These are phyloP conservation scores for Aspidapion aeneum DNA, from an alignment of 2,888 invertebrate species.

Conservation along the genomic window DNA sequence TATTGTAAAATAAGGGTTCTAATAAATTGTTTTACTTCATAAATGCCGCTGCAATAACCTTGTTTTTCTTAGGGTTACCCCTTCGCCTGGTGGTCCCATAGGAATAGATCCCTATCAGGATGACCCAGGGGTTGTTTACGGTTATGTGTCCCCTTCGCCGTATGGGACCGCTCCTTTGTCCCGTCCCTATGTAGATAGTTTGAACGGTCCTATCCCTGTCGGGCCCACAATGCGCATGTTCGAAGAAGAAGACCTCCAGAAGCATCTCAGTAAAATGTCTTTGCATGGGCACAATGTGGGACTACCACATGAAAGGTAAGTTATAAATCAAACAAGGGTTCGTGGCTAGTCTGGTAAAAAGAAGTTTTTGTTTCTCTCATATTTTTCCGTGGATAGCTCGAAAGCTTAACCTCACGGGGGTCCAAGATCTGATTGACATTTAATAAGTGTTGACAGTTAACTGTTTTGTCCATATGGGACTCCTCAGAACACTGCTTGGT, in stretches of 20 bases:
- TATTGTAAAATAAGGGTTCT: too few species aligned
- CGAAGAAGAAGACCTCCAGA: conserved; percentile 68
- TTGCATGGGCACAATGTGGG: conserved; percentile 46
- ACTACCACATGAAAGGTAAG: conserved; percentile 39
- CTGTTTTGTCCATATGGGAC: too few species aligned
- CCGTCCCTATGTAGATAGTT: conserved; percentile 53
- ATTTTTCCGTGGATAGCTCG: too few species aligned
- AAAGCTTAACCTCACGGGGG: too few species aligned
- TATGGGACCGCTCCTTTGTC: conserved; percentile 54
- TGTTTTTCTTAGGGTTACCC: conserved; percentile 54
- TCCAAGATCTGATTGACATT: too few species aligned
- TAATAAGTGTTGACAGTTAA: too few species aligned
- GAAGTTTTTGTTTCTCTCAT: too few species aligned
- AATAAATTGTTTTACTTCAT: too few species aligned
- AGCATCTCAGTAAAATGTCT: conserved; percentile 65
- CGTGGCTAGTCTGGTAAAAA: too few species aligned
- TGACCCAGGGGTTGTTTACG: conserved; percentile 60
- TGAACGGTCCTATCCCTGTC: conserved; percentile 50
- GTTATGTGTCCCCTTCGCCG: conserved; percentile 62
- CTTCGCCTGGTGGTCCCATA: conserved; percentile 58
- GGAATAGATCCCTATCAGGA: conserved; percentile 61
- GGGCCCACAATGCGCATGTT: conserved; percentile 57
- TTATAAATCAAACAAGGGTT: too few species aligned
- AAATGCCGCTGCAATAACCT: too few species aligned
- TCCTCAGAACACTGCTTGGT: too few species aligned